A percentile compares a stretch with the other conserved stretches of the same genome.
These are phyloP conservation scores for Chymomyza costata DNA, from an alignment of 1,140 invertebrate genomes.

Conservation along the genomic window DNA sequence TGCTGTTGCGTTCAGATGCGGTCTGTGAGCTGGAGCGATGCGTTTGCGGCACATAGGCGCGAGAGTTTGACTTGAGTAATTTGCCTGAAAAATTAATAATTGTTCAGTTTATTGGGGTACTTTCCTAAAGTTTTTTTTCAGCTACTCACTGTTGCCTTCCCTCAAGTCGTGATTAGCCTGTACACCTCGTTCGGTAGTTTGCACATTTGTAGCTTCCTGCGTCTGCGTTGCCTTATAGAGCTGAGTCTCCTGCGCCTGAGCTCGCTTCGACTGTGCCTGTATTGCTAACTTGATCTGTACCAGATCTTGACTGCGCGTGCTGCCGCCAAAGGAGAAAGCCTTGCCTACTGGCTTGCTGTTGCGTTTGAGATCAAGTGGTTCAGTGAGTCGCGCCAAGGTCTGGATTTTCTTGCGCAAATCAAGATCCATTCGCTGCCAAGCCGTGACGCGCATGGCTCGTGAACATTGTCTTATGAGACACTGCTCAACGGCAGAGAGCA, in stretches of 20 bases:
- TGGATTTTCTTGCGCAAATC: conserved; percentile 79
- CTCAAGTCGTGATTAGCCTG: conserved; percentile 60
- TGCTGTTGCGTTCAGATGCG: conserved; percentile 45
- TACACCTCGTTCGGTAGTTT: conserved; percentile 62
- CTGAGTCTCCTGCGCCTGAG: conserved; percentile 59
- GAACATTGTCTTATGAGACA: conserved; percentile 80
- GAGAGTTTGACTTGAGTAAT: conserved; percentile 56
- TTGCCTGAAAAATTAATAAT: conserved; percentile 30
- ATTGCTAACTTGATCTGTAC: conserved; percentile 79
- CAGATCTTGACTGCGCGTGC: conserved; percentile 77
- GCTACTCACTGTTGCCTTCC: conserved; percentile 50
- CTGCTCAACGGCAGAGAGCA: conserved; percentile 78
- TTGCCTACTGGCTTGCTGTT: conserved; percentile 57
- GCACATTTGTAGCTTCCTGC: conserved; percentile 47
- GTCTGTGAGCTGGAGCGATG: conserved; percentile 55
- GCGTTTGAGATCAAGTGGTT: conserved; percentile 60
- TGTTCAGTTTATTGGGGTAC: not conserved
- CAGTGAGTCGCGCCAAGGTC: conserved; percentile 78
- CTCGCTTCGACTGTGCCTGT: conserved; percentile 76
- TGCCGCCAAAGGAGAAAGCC: conserved; percentile 63
- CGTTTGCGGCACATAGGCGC: conserved; percentile 57
- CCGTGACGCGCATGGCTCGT: conserved; percentile 79
- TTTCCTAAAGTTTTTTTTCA: no score
- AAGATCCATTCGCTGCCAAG: conserved; percentile 81
- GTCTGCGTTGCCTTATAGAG: conserved; percentile 68